A percentile compares a stretch with the other conserved stretches of the same genome.
Conservation (phyloP, 1,140 invertebrate genomes). For the Megalopta genalis region DNA sequence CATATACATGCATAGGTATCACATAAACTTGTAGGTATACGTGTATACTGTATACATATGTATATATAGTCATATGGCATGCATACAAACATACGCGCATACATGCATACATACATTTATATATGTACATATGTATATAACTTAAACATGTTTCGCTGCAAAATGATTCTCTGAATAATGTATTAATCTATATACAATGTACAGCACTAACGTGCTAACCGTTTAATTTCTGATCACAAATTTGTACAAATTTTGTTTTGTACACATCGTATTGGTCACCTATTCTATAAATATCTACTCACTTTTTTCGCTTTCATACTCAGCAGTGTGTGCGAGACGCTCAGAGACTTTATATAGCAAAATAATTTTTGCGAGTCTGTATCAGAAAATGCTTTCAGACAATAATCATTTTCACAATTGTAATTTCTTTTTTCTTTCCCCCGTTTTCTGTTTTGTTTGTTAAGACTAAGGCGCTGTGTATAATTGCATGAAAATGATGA, state of each 20-base stretch:
- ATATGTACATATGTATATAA: conserved; percentile 54
- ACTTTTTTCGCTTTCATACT: conserved; percentile 30
- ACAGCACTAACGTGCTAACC: conserved; percentile 31
- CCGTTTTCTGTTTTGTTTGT: conserved; percentile 1
- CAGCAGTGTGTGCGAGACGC: conserved; percentile 48
- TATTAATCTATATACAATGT: conserved; percentile 60
- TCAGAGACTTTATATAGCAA: conserved; percentile 54
- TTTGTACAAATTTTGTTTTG: conserved; percentile 61
- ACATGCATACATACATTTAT: conserved; percentile 5
- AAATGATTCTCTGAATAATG: conserved; percentile 36
- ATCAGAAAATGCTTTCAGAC: conserved; percentile 33
- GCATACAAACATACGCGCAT: conserved; percentile 18
- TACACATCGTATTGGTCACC: conserved; percentile 59
- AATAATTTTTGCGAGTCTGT: conserved; percentile 61
- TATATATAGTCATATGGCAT: conserved; percentile 2
- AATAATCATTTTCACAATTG: conserved; percentile 30
- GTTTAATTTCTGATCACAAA: conserved; percentile 57
- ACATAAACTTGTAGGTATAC: not conserved
- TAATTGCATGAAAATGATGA: conserved; percentile 39
- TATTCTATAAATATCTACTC: conserved; percentile 57
- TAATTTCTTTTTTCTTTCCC: not conserved
- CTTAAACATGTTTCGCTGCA: conserved; percentile 46
- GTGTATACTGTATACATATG: not conserved
- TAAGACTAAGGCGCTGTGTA: conserved; percentile 47
- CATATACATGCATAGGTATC: conserved; percentile 6